Conservation (phyloP, 2,113 vertebrate species). For the Accipiter cooperii region DNA sequence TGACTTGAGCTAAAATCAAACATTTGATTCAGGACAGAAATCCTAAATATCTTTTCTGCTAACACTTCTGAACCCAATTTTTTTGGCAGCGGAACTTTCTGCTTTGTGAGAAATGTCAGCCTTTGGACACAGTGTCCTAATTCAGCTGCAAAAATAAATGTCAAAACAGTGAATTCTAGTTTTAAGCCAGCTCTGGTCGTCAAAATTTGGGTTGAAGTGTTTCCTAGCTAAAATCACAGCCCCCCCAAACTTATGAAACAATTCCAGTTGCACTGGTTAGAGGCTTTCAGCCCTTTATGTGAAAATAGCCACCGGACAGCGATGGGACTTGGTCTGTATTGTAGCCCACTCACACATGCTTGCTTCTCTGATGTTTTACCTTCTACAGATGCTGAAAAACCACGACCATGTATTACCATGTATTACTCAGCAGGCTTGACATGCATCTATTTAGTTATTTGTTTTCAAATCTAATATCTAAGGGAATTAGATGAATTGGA, state of each 20-base stretch:
- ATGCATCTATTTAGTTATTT: not conserved
- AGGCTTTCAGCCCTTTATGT: not conserved
- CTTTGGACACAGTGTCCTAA: conserved; percentile 28
- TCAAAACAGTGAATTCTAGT: conserved; percentile 15
- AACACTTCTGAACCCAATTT: not conserved
- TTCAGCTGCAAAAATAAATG: conserved; percentile 25
- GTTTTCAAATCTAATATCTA: not conserved
- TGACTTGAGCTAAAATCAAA: conserved; percentile 2
- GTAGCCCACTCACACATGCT: not conserved
- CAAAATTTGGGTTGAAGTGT: not conserved
- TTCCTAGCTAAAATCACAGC: not conserved
- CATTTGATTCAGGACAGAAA: not conserved
- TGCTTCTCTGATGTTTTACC: not conserved
- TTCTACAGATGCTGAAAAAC: not conserved
- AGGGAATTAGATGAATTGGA: not conserved
- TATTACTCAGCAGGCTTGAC: not conserved
- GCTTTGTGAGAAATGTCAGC: conserved; percentile 23
- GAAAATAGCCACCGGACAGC: not conserved
- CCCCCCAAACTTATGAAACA: not conserved
- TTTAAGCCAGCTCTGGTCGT: not conserved
- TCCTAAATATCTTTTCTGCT: not conserved
- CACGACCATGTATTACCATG: not conserved
- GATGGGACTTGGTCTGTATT: not conserved
- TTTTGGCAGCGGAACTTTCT: conserved; percentile 34
- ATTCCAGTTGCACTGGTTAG: not conserved